Percentiles rank a stretch among this genome's conserved stretches.
Evolutionary conservation across 2,113 vertebrate species (phyloP).

Genomic region (Cnemophilus loriae): DNA sequence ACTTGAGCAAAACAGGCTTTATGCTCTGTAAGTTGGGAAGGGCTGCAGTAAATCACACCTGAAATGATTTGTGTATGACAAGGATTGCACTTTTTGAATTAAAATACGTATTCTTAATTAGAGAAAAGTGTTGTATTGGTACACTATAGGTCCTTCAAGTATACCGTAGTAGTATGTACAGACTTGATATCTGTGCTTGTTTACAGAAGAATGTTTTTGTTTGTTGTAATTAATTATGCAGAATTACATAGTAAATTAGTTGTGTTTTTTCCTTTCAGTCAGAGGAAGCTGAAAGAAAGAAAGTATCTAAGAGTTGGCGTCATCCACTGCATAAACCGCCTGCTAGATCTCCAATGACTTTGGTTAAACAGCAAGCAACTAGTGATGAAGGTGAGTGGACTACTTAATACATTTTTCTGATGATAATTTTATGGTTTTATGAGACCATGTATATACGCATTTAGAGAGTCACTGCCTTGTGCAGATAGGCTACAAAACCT

Average conservation of each 20-base stretch:
- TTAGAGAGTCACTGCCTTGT: neutral
- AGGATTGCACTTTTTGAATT: neutral
- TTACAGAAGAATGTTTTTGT: neutral
- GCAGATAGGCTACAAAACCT: neutral
- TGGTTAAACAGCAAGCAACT: constrained; percentile 85
- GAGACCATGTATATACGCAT: neutral
- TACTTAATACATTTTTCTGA: neutral
- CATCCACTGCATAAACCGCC: constrained; percentile 80
- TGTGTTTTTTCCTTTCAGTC: neutral
- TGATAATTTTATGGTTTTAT: neutral
- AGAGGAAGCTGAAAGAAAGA: constrained; percentile 48
- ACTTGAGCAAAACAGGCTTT: neutral
- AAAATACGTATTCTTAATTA: neutral
- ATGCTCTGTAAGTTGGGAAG: neutral
- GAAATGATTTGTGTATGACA: neutral
- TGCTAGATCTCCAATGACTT: constrained; percentile 84
- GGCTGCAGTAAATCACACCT: neutral
- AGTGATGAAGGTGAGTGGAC: constrained; percentile 85
- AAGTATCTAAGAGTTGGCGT: constrained; percentile 73
- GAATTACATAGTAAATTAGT: neutral
- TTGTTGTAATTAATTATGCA: neutral
- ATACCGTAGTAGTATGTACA: neutral
- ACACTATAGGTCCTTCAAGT: neutral
- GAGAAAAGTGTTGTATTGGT: neutral
- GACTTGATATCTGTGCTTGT: neutral